Percentiles rank a stretch among this genome's conserved stretches.
Conservation (phyloP, 2,797 vertebrate genomes). For the Ptychadena robeensis region DNA sequence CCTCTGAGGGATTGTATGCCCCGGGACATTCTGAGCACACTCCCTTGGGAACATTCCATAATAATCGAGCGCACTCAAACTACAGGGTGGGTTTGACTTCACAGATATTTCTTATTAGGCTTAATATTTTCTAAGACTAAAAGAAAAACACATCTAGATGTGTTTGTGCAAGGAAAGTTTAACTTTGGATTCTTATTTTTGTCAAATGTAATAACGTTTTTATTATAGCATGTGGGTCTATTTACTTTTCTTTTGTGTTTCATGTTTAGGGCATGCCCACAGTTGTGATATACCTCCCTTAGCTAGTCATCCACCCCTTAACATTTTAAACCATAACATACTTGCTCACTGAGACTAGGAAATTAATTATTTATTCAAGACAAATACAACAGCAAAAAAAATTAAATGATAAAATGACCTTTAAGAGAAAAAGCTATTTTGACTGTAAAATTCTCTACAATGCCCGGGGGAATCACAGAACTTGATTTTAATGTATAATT, state of each 20-base stretch:
- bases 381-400: background rate
- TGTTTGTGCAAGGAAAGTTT: too few species aligned
- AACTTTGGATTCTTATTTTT: too few species aligned
- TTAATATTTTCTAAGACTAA: too few species aligned
- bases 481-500: background rate
- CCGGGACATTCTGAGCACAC: slow-evolving; percentile 89
- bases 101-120: background rate
- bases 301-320: too few species aligned
- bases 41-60: slow-evolving; percentile 89
- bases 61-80: slow-evolving; percentile 97
- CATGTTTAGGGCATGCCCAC: too few species aligned
- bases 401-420: too few species aligned
- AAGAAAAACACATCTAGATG: background rate
- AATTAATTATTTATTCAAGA: background rate
- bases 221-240: too few species aligned
- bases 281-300: too few species aligned
- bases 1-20: slow-evolving; percentile 89
- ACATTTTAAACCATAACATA: too few species aligned
- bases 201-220: too few species aligned
- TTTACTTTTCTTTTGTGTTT: too few species aligned
- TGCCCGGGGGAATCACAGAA: background rate
- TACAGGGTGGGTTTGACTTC: slow-evolving; percentile 84
- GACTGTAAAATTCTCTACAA: background rate
- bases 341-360: too few species aligned
- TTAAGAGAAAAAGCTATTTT: background rate